Base-by-base conservation (phyloP, 2,888 invertebrate species). In the Ferdinandea cuprea region DNA sequence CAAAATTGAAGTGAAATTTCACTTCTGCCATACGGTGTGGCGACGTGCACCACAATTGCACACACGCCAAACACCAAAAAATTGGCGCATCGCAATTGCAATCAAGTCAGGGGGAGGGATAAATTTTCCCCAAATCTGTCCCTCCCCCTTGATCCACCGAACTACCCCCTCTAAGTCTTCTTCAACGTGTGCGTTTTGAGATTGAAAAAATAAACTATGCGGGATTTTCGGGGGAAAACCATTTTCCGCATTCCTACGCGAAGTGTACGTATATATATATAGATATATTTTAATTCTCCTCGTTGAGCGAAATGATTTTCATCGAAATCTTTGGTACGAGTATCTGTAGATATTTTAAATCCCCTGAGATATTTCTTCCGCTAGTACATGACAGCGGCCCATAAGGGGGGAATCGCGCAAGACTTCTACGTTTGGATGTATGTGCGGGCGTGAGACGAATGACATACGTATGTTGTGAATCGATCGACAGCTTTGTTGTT, bases 181-280 rank as follows among this genome's bases (percentile, higher is more conserved):
- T 6, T 15, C 50, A 2, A 7, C 7, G n/a, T 48, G 13, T 42
- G 58, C 58, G 58, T 50, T 65, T 58, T 56, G 15, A 32, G 32
- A 54, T 59, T 54, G 52, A 66, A 52, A 28, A 76, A 68, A 68
- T 68, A 76, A 76, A 68, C 68, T 59, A 52, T 44, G 44, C 19
- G 44, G 46, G 21, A 58, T n/a, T 66, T 66, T 50, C 35, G 48
- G 40, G 19, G 58, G 25, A 7, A 65, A 73, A 37, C 7, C 19
- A 54, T 76, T 61, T 68, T 68, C 68, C 69, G 76, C 76, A 77
- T 77, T 77, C 61, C 40, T 61, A n/a, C 28, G 35, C n/a, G 15
- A 35, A 15, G 40, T 25, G 25, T 5, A 48, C 30, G 11, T 40
- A 3, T 40, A 9, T 58, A n/a, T n/a, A n/a, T n/a, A n/a, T n/a